A percentile compares a stretch with the other conserved stretches of the same genome.
These are phyloP conservation scores for Dynastes grantii DNA, from an alignment of 2,888 invertebrate species.

Conservation along the genomic window DNA sequence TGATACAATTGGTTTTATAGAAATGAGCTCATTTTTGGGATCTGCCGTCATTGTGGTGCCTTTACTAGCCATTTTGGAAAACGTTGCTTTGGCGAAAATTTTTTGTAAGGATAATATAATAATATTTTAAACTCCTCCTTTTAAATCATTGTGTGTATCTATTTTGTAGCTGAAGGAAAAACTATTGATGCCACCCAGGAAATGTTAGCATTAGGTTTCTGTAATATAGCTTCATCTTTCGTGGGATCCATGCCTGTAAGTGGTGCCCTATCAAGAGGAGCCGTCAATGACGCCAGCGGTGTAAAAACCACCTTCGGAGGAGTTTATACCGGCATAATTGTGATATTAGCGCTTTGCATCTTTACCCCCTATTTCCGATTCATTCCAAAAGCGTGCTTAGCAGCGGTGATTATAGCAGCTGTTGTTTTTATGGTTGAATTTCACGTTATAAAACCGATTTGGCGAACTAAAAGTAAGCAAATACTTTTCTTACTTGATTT, in stretches of 20 bases:
- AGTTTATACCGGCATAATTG: constrained; percentile 75
- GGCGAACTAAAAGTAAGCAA: constrained; percentile 77
- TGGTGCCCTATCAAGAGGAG: constrained; percentile 77
- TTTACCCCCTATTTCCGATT: constrained; percentile 79
- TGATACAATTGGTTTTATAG: constrained; percentile 72
- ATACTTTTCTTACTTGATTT: neutral
- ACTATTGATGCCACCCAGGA: constrained; percentile 81
- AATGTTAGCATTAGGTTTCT: constrained; percentile 78
- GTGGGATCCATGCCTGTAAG: constrained; percentile 80
- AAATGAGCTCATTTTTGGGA: constrained; percentile 76
- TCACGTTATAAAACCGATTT: constrained; percentile 77
- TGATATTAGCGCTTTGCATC: constrained; percentile 73
- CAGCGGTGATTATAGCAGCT: constrained; percentile 82
- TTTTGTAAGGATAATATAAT: constrained; percentile 69
- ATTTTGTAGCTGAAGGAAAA: constrained; percentile 73
- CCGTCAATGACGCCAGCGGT: constrained; percentile 82
- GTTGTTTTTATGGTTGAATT: constrained; percentile 81
- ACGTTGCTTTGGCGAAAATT: constrained; percentile 82
- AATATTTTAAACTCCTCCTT: neutral
- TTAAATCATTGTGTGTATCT: neutral
- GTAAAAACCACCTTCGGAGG: constrained; percentile 81
- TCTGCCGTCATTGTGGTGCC: constrained; percentile 80
- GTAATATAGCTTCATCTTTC: constrained; percentile 80
- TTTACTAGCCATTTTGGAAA: constrained; percentile 79
- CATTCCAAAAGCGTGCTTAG: constrained; percentile 78